Evolutionary conservation across 23 tunicate genomes (phyloP), one percentile per base, ranked within the genome.

Genomic region (Diplosoma virens): DNA sequence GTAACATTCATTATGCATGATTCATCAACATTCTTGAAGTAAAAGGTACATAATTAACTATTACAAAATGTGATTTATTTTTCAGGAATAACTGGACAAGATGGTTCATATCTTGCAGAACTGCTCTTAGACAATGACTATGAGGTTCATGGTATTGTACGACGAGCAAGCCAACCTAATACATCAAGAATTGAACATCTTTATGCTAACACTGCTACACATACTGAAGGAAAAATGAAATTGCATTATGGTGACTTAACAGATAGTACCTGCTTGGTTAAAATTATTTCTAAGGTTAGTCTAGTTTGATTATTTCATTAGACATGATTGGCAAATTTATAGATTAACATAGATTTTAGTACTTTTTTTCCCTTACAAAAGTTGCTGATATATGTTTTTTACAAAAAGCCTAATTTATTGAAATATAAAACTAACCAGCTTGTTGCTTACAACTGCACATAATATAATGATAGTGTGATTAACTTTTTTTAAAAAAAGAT

Each of bases 201-300:
- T 30, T 95, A 95, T 52, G 96, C 88, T 21, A 93, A 95, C 71
- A 58, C 84, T 37, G 88, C 87, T 0, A 95, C 96, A 2, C 99
- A 95, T 56, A 54, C 76, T 48, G 89, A 92, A 58, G 96, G 90
- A 25, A 78, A 73, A 27, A 95, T 95, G 99, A 81, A 46, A 4
- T 37, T 89, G 78, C 99, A 95, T 72, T 95, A 95, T 60, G 99
- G 99, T 1, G 99, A 95, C 60, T 75, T 95, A 1, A 95, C 96
- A 0, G 99, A 95, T 73, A 89, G 96, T 73, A 89, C 93, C 41
- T 86, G 94, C 68, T 78, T 95, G 18, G 99, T 95, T 5, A 95
- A 95, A 54, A 95, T 95, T 28, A 95, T 95, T 47, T 72, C 71
- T 36, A 79, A 89, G 84, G 92, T 83, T 2, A 28, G 47, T 14